Evolutionary conservation across 2,113 vertebrate genomes (phyloP).

Genomic region (Mesocricetus auratus): DNA sequence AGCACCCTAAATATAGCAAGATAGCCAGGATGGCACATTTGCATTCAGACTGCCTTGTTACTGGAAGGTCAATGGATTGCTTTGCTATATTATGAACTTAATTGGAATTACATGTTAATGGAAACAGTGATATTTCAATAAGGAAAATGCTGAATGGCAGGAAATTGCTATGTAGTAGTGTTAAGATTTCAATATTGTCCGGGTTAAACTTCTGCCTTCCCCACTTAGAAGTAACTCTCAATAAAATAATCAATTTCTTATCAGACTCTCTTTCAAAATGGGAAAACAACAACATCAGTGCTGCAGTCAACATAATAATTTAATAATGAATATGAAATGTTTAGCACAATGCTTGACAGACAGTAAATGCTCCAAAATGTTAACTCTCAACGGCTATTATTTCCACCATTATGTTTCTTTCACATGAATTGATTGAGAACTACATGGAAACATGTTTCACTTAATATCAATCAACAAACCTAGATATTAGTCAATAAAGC

Average conservation of each 20-base stretch:
- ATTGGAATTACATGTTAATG: background rate
- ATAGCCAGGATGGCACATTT: background rate
- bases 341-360: background rate
- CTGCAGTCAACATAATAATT: background rate
- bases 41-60: background rate
- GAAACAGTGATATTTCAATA: background rate
- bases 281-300: background rate
- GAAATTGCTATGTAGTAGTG: background rate
- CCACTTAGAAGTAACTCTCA: background rate
- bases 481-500: background rate
- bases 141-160: background rate
- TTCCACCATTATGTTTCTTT: slow-evolving; percentile 15
- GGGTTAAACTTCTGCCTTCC: slow-evolving; percentile 49
- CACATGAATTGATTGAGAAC: background rate
- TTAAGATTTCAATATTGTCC: background rate
- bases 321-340: background rate
- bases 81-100: background rate
- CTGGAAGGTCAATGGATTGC: background rate
- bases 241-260: slow-evolving; percentile 52
- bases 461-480: background rate
- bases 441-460: background rate
- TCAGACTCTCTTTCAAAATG: slow-evolving; percentile 18
- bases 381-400: background rate
- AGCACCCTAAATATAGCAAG: background rate
- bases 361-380: background rate